A percentile compares a stretch with the other conserved stretches of the same genome.
Conservation (phyloP, 2,797 vertebrate species). For the Peromyscus melanophrys region DNA sequence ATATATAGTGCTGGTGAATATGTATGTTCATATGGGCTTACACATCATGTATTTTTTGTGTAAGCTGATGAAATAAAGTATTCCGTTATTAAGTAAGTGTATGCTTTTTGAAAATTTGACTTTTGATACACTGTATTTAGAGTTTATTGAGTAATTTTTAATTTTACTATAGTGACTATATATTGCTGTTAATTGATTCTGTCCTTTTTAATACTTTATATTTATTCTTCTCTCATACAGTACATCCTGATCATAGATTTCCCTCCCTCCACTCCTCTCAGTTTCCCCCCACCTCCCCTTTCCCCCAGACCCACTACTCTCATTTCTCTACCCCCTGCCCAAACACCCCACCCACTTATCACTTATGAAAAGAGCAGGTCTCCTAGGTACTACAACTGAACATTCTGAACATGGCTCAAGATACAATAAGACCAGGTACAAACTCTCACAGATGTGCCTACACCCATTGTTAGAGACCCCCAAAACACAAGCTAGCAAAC, state of each 20-base stretch:
- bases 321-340: neutral
- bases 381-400: neutral
- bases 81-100: neutral
- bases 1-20: neutral
- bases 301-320: neutral
- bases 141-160: neutral
- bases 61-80: neutral
- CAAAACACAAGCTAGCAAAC: neutral
- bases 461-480: neutral
- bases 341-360: neutral
- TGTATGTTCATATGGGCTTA: neutral
- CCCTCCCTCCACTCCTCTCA: neutral
- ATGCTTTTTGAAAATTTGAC: neutral
- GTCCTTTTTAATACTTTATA: neutral
- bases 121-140: neutral
- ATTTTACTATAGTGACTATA: neutral
- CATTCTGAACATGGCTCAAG: neutral
- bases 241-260: neutral
- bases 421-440: neutral
- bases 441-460: neutral
- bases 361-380: neutral
- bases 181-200: neutral
- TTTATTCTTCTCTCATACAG: neutral
- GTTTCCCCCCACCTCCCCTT: neutral
- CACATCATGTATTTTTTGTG: neutral